These are phyloP conservation scores for Bactericera cockerelli DNA, from an alignment of 1,140 invertebrate species.

Conservation along the genomic window DNA sequence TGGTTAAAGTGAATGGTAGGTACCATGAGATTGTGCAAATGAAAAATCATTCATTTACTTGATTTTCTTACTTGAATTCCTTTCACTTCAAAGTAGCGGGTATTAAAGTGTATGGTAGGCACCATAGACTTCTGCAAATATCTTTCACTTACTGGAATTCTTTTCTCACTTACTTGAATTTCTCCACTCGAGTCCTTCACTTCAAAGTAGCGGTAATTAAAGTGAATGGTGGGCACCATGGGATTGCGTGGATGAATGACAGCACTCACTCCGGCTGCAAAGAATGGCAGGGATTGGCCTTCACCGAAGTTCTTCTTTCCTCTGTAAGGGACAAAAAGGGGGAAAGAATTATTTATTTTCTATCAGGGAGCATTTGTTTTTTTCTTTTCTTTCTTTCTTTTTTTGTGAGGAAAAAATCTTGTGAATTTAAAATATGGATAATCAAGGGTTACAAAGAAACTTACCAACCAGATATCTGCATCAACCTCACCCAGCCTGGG, in stretches of 20 bases:
- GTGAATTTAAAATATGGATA: not conserved
- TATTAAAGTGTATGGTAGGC: no score
- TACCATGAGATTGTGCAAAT: no score
- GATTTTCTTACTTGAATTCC: constrained; percentile 30
- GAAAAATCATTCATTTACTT: no score
- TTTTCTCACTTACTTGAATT: constrained; percentile 29
- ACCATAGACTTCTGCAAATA: no score
- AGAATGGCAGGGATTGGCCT: constrained; percentile 65
- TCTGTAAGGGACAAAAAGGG: constrained; percentile 33
- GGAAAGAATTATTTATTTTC: constrained; percentile 6
- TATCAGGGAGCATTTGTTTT: not conserved
- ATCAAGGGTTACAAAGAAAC: not conserved
- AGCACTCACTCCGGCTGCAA: constrained; percentile 89
- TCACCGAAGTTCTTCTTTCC: constrained; percentile 59
- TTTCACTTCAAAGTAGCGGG: no score
- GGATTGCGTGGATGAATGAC: constrained; percentile 96
- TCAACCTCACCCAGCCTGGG: no score
- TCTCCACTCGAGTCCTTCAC: constrained; percentile 57
- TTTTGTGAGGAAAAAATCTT: constrained; percentile 12
- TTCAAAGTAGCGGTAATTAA: constrained; percentile 97
- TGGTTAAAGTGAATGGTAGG: no score
- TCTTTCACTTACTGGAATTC: no score
- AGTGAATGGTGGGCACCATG: constrained; percentile 91
- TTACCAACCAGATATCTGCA: no score
- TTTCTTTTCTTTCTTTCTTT: constrained; percentile 4